Conservation (phyloP, 2,797 vertebrate genomes). For the Gymnodraco acuticeps region DNA sequence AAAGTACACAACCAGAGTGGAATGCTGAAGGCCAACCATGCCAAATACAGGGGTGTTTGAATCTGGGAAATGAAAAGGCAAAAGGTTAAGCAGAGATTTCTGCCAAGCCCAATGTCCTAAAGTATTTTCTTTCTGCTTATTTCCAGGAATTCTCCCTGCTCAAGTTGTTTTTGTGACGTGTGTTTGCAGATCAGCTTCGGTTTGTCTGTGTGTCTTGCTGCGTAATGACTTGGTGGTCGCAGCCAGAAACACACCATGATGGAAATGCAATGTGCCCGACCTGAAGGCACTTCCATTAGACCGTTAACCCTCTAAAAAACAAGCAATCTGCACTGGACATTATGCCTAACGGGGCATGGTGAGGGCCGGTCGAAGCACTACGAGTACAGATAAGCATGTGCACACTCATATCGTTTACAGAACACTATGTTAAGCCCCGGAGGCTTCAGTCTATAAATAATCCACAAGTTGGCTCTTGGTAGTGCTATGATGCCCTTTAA, state of each 20-base stretch:
- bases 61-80: constrained; percentile 10
- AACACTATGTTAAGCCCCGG: constrained; percentile 53
- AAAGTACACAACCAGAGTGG: background rate
- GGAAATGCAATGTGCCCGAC: constrained; percentile 45
- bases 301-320: constrained; percentile 13
- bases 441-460: constrained; percentile 68
- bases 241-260: background rate
- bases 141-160: constrained; percentile 30
- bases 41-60: background rate
- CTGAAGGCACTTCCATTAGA: background rate
- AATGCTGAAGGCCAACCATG: constrained; percentile 6
- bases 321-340: background rate
- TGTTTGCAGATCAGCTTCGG: constrained; percentile 19
- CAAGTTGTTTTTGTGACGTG: constrained; percentile 4
- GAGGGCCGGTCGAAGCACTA: constrained; percentile 1
- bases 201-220: background rate
- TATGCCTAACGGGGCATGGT: background rate
- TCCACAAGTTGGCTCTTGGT: constrained; percentile 20
- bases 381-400: constrained; percentile 12
- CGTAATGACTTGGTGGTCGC: background rate
- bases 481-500: constrained; percentile 20
- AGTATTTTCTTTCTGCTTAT: background rate
- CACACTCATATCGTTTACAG: constrained; percentile 56
- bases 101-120: constrained; percentile 6
- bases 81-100: constrained; percentile 4